Evolutionary conservation across 2,888 invertebrate genomes (phyloP).

Genomic region (Tetragonisca angustula): DNA sequence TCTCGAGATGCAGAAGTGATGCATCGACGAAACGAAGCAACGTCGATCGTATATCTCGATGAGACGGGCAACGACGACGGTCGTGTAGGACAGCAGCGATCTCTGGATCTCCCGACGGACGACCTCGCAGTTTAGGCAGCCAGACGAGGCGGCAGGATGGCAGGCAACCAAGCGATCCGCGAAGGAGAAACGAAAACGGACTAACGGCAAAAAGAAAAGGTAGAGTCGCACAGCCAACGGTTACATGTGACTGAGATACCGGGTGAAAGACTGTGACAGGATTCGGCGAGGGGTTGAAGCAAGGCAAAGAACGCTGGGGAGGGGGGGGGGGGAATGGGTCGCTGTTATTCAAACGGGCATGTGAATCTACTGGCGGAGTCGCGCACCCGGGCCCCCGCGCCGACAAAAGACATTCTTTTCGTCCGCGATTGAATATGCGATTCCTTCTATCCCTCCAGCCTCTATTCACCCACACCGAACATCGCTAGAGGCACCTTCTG

Average conservation of each 20-base stretch:
- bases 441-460: conserved; percentile 58
- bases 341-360: conserved; percentile 78
- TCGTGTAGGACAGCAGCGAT: conserved; percentile 3
- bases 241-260: conserved; percentile 41
- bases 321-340: background rate
- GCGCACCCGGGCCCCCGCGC: conserved; percentile 61
- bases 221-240: background rate
- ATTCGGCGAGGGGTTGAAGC: background rate
- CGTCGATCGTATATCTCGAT: background rate
- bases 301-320: too few species aligned
- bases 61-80: accelerated
- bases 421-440: conserved; percentile 78
- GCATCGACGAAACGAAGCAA: background rate
- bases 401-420: conserved; percentile 81
- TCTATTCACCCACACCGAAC: conserved; percentile 7
- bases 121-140: conserved; percentile 25
- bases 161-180: conserved; percentile 27
- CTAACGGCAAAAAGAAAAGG: conserved; percentile 16
- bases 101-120: conserved; percentile 20
- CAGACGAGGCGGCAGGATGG: background rate
- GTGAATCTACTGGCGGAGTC: conserved; percentile 74
- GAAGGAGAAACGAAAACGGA: conserved; percentile 9
- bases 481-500: conserved; percentile 30
- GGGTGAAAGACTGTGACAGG: conserved; percentile 33
- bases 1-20: too few species aligned